Evolutionary conservation across 2,113 vertebrate species (phyloP).

Genomic region (Sula dactylatra): DNA sequence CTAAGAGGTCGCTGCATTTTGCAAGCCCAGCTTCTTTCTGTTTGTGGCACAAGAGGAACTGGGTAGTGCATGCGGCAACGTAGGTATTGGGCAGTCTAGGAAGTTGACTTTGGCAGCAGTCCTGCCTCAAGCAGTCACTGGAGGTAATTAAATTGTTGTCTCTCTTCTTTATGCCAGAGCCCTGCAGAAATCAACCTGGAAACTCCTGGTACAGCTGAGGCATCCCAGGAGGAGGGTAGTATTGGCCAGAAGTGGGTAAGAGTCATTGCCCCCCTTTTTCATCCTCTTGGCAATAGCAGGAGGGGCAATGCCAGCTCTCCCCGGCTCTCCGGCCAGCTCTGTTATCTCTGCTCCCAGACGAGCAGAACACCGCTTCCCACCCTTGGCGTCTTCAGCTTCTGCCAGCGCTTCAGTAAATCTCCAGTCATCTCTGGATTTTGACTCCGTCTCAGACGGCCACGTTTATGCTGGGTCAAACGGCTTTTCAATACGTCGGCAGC

Average conservation of each 20-base stretch:
- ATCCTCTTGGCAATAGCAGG: background rate
- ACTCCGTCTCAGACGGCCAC: rapidly evolving
- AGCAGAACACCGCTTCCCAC: background rate
- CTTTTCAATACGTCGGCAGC: rapidly evolving
- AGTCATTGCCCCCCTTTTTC: rapidly evolving
- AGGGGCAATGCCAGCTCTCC: background rate
- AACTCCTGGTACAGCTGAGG: background rate
- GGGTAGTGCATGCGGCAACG: rapidly evolving
- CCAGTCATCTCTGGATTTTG: background rate
- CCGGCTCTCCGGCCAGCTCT: background rate
- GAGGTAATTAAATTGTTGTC: background rate
- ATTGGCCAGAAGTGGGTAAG: background rate
- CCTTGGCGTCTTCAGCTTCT: background rate
- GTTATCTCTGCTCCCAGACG: background rate
- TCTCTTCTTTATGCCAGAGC: background rate
- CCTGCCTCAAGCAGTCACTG: background rate
- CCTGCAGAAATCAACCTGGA: background rate
- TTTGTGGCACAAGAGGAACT: rapidly evolving
- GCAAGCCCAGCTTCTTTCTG: background rate
- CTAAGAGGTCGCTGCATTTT: background rate
- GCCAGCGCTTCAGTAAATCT: background rate
- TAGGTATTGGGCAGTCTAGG: background rate
- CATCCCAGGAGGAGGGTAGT: background rate
- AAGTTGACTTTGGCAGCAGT: background rate
- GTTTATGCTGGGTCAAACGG: background rate